These are phyloP conservation scores for Corythornis madagascariensis DNA, from an alignment of 2,113 vertebrate genomes.

Conservation along the genomic window DNA sequence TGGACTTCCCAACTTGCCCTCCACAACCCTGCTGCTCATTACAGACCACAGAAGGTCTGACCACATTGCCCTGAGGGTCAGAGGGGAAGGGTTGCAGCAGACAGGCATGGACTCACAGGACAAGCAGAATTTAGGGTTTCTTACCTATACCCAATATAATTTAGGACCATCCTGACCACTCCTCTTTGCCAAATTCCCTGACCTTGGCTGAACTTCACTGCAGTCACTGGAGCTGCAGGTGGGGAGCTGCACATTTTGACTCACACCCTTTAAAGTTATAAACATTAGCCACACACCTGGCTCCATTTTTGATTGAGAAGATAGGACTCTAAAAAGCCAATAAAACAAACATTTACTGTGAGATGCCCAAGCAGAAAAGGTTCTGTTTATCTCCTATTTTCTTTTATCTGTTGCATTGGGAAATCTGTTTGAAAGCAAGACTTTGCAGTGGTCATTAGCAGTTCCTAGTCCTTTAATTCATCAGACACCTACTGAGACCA, in stretches of 20 bases:
- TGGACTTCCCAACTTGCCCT: neutral
- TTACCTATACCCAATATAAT: rapidly evolving
- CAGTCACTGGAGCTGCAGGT: neutral
- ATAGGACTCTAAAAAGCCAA: neutral
- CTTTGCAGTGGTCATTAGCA: neutral
- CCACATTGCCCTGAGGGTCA: neutral
- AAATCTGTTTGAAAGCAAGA: neutral
- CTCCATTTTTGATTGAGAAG: neutral
- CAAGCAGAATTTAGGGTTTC: neutral
- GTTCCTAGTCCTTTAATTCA: neutral
- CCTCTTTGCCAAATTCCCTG: neutral
- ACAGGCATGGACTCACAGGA: rapidly evolving
- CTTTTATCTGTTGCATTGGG: neutral
- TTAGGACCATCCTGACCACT: neutral
- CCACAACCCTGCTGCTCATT: neutral
- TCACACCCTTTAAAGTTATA: neutral
- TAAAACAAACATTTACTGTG: neutral
- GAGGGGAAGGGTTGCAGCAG: neutral
- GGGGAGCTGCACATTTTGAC: neutral
- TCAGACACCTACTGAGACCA: neutral
- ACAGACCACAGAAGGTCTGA: neutral
- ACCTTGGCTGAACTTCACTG: neutral
- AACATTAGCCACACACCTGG: neutral
- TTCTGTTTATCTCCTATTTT: neutral
- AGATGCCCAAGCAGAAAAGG: neutral